Evolutionary conservation across 2,888 invertebrate genomes (phyloP).

Genomic region (Tridacna crocea): DNA sequence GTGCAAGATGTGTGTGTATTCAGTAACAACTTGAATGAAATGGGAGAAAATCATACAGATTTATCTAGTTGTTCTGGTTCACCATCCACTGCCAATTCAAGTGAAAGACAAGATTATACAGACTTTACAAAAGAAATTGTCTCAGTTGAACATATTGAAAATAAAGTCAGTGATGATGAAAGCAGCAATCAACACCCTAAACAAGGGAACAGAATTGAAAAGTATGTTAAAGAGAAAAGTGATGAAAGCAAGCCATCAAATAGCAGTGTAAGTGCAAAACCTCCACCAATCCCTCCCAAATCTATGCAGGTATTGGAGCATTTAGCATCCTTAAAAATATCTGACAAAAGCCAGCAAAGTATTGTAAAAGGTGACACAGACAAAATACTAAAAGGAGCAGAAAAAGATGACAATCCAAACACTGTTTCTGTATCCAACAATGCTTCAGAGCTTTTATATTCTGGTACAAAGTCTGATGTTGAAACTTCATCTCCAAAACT

Average conservation of each 20-base stretch:
- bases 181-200: too few relatives aligned
- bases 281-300: constrained; percentile 15
- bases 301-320: constrained; percentile 2
- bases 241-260: not conserved
- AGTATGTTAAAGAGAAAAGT: not conserved
- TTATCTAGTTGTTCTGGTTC: too few relatives aligned
- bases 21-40: too few relatives aligned
- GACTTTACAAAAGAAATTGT: not conserved
- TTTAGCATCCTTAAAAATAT: too few relatives aligned
- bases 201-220: too few relatives aligned
- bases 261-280: not conserved
- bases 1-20: too few relatives aligned
- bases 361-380: too few relatives aligned
- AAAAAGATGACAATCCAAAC: not conserved
- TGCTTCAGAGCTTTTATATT: not conserved
- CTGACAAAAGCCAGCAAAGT: too few relatives aligned
- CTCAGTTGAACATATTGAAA: not conserved
- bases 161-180: too few relatives aligned
- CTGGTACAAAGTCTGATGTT: not conserved
- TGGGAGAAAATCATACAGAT: too few relatives aligned
- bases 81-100: not conserved
- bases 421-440: not conserved
- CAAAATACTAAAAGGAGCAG: not conserved
- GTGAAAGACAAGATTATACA: not conserved
- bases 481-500: not conserved